phyloP scores from a whole-genome alignment of 2,888 invertebrate species.

The Teinopalpus imperialis region DNA sequence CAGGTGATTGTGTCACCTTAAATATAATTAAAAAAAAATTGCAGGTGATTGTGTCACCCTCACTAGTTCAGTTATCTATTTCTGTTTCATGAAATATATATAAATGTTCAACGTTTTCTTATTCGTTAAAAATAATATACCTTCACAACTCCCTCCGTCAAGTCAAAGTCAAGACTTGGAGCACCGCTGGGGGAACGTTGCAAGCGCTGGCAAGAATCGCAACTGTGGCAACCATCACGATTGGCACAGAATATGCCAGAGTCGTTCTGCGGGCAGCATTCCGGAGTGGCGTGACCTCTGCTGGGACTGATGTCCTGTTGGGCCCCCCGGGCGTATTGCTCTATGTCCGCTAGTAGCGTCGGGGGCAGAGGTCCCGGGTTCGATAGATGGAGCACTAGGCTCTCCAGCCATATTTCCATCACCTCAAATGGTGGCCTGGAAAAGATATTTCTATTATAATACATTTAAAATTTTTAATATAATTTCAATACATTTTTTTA shows the following conservation, averaged over 20 bases:
- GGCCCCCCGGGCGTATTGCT: constrained; percentile 79
- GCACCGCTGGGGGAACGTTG: constrained; percentile 31
- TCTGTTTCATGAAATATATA: too few relatives aligned
- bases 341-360: constrained; percentile 88
- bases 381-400: constrained; percentile 87
- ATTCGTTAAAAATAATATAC: too few relatives aligned
- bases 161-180: constrained; percentile 23
- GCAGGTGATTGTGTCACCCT: too few relatives aligned
- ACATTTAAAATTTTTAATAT: too few relatives aligned
- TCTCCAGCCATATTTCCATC: constrained; percentile 93
- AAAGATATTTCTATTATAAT: too few relatives aligned
- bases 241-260: constrained; percentile 31
- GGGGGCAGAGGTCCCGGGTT: constrained; percentile 84
- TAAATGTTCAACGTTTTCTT: too few relatives aligned
- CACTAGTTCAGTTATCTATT: too few relatives aligned
- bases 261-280: constrained; percentile 32
- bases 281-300: constrained; percentile 80
- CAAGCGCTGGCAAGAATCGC: constrained; percentile 7
- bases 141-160: constrained; percentile 39
- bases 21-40: too few relatives aligned
- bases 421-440: constrained; percentile 95
- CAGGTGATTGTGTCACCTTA: too few relatives aligned
- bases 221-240: constrained; percentile 12
- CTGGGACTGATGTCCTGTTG: constrained; percentile 52
- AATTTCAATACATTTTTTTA: too few relatives aligned